These are phyloP conservation scores for Cremastobaeus sp. DNA, from an alignment of 2,888 invertebrate species.

Conservation along the genomic window DNA sequence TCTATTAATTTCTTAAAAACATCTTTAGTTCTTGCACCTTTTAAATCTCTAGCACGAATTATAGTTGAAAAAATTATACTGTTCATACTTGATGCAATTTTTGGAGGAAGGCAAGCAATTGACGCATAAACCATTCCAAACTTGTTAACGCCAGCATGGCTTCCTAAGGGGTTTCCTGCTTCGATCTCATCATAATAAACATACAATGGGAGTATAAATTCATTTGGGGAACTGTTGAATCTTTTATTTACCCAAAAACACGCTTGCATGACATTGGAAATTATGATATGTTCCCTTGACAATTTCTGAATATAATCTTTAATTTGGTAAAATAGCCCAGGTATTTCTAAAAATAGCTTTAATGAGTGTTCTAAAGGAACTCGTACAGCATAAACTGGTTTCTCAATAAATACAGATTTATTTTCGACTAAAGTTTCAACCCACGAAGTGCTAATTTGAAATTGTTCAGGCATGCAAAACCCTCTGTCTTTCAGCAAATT, in stretches of 20 bases:
- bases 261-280: neutral
- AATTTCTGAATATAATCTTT: neutral
- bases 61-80: conserved; percentile 65
- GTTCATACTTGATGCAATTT: conserved; percentile 49
- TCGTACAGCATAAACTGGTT: conserved; percentile 1
- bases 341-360: too few relatives aligned
- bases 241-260: neutral
- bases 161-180: conserved; percentile 53
- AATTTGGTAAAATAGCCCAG: neutral
- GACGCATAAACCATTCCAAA: too few relatives aligned
- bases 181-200: conserved; percentile 58
- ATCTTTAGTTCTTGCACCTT: conserved; percentile 62
- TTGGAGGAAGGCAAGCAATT: conserved; percentile 55
- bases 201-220: neutral
- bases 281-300: neutral
- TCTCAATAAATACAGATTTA: conserved; percentile 2
- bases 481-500: conserved; percentile 2
- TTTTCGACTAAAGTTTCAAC: conserved; percentile 2
- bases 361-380: neutral
- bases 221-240: neutral
- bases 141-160: too few relatives aligned
- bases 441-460: conserved; percentile 3
- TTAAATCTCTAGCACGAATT: conserved; percentile 63
- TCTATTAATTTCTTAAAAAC: conserved; percentile 63
- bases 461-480: conserved; percentile 15